These are phyloP conservation scores for Axis porcinus DNA, from an alignment of 2,113 vertebrate species.

Conservation along the genomic window DNA sequence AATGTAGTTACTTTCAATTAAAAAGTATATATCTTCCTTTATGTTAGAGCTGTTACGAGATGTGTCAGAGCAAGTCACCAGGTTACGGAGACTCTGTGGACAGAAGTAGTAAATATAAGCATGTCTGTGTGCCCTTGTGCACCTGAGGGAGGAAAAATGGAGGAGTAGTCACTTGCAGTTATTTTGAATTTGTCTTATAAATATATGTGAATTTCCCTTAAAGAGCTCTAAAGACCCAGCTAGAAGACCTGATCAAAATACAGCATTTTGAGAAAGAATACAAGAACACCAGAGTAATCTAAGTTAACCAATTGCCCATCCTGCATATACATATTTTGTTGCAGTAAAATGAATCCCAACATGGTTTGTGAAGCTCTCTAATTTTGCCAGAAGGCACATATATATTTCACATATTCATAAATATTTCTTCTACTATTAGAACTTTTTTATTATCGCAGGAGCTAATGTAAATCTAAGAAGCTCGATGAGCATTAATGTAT, in stretches of 20 bases:
- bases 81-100: background rate
- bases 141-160: background rate
- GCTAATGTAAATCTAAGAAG: slow-evolving; percentile 67
- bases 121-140: background rate
- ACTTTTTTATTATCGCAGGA: slow-evolving; percentile 53
- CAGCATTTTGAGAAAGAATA: background rate
- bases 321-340: slow-evolving; percentile 16
- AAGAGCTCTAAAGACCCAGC: background rate
- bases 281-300: background rate
- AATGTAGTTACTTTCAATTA: slow-evolving; percentile 26
- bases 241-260: background rate
- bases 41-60: slow-evolving; percentile 6
- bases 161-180: background rate
- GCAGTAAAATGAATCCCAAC: background rate
- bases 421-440: slow-evolving; percentile 51
- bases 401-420: slow-evolving; percentile 55
- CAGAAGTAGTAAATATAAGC: background rate
- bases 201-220: background rate
- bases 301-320: background rate
- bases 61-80: background rate
- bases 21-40: slow-evolving; percentile 33
- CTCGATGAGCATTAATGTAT: slow-evolving; percentile 53
- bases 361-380: background rate
- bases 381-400: background rate
- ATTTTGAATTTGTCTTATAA: background rate